Evolutionary conservation across 2,797 vertebrate species (phyloP).

Genomic region (Psittacula derbiana): DNA sequence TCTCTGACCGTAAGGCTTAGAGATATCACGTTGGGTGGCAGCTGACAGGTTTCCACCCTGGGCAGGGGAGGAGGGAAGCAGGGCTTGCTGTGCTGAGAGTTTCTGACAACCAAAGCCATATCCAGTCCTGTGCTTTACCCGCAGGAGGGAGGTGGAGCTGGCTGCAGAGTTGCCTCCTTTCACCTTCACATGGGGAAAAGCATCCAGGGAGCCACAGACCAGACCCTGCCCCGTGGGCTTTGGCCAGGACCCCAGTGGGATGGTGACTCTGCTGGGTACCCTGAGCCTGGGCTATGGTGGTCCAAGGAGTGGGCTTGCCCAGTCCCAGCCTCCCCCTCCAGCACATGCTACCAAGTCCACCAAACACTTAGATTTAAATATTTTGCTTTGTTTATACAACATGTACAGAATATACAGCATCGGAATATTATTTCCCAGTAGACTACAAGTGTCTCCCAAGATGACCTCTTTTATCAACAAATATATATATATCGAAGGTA

Average conservation of each 20-base stretch:
- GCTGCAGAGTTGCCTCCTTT: background rate
- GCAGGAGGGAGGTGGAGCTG: fast-evolving
- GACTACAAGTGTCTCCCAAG: conserved; percentile 41
- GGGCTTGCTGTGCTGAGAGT: background rate
- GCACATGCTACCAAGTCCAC: background rate
- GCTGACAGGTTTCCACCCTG: background rate
- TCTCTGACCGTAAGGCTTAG: background rate
- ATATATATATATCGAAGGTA: conserved; percentile 55
- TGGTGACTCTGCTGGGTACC: background rate
- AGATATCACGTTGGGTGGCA: background rate
- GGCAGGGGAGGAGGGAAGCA: background rate
- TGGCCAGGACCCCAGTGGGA: background rate
- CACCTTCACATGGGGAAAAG: background rate
- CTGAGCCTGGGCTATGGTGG: background rate
- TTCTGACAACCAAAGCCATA: background rate
- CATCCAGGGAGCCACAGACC: background rate
- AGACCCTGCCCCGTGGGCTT: background rate
- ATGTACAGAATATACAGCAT: conserved; percentile 57
- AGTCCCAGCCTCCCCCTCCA: background rate
- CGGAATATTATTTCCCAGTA: conserved; percentile 12
- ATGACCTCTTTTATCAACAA: conserved; percentile 45
- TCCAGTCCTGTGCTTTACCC: background rate
- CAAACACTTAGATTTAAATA: background rate
- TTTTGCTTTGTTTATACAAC: conserved; percentile 41
- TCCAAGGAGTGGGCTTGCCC: background rate